These are phyloP conservation scores for Orthosia incerta DNA, from an alignment of 2,888 invertebrate genomes.

Conservation along the genomic window DNA sequence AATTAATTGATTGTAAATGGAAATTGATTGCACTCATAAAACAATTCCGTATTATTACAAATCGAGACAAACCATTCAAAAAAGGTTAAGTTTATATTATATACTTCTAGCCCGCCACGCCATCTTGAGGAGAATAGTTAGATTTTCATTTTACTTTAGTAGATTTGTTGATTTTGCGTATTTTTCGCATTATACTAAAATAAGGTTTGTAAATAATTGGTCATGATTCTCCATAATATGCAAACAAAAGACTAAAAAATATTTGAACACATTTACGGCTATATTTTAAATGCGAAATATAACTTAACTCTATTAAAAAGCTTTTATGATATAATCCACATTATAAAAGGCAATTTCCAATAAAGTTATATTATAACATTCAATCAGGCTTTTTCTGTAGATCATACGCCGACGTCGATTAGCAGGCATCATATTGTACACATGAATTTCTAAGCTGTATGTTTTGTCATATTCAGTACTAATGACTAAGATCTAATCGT, in stretches of 20 bases:
- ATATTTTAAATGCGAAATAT: slow-evolving; percentile 10
- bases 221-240: background rate
- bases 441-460: slow-evolving; percentile 16
- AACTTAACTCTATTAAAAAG: background rate
- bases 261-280: background rate
- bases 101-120: background rate
- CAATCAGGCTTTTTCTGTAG: slow-evolving; percentile 47
- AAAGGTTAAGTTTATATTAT: slow-evolving; percentile 10
- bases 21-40: slow-evolving; percentile 51
- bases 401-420: slow-evolving; percentile 26
- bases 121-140: background rate
- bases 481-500: slow-evolving; percentile 40
- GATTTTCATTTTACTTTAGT: background rate
- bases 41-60: slow-evolving; percentile 43
- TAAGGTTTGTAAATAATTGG: background rate
- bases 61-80: slow-evolving; percentile 11
- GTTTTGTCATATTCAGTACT: slow-evolving; percentile 48
- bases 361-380: slow-evolving; percentile 44
- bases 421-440: slow-evolving; percentile 51
- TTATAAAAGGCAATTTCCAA: slow-evolving; percentile 21
- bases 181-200: background rate
- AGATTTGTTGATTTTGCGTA: background rate
- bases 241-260: background rate
- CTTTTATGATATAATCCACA: slow-evolving; percentile 26
- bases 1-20: slow-evolving; percentile 58